These are phyloP conservation scores for Ictalurus furcatus DNA, from an alignment of 2,113 vertebrate species.

Conservation along the genomic window DNA sequence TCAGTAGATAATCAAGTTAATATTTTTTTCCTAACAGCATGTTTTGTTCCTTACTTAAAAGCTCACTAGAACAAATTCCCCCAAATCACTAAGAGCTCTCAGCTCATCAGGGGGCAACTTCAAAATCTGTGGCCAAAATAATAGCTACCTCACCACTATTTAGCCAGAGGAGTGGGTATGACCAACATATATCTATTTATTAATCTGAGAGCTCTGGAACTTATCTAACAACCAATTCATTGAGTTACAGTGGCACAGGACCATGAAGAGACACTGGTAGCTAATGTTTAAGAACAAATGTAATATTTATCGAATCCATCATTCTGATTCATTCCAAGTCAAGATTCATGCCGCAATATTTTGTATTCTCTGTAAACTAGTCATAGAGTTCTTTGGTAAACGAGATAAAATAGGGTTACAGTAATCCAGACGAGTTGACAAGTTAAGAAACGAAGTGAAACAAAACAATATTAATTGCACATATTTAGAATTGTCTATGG, in stretches of 20 bases:
- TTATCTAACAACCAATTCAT: background rate
- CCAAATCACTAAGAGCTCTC: background rate
- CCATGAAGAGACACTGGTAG: background rate
- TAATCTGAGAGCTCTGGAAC: background rate
- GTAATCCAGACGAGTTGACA: background rate
- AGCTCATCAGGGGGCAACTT: background rate
- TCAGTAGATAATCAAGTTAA: background rate
- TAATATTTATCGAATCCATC: background rate
- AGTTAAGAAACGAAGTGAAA: background rate
- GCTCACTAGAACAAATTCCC: background rate
- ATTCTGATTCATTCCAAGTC: background rate
- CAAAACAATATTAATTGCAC: background rate
- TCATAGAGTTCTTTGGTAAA: background rate
- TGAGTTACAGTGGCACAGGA: background rate
- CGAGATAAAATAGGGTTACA: background rate
- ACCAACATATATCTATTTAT: background rate
- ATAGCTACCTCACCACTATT: background rate
- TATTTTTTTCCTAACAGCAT: background rate
- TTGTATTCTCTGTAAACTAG: background rate
- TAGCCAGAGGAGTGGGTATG: background rate
- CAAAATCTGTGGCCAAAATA: background rate
- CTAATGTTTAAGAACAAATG: background rate
- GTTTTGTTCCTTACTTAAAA: background rate
- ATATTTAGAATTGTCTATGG: background rate
- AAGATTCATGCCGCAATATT: background rate